Conservation (phyloP, 2,888 invertebrate genomes). For the Tenthredo distinguenda region DNA sequence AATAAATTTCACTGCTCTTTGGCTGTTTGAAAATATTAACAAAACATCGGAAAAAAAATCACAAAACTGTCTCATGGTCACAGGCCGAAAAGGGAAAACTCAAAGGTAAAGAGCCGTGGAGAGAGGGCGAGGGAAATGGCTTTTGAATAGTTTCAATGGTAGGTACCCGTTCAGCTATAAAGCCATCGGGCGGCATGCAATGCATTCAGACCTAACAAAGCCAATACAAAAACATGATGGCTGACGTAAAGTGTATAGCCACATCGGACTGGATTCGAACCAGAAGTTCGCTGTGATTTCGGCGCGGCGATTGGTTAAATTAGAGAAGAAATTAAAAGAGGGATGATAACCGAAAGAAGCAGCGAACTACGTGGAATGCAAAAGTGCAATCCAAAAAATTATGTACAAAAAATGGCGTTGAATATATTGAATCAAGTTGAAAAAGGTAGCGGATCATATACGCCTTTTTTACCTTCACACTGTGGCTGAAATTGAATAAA, state of each 20-base stretch:
- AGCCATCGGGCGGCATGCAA: conserved; percentile 11
- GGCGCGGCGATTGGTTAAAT: neutral
- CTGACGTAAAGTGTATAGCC: conserved; percentile 26
- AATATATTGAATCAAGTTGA: neutral
- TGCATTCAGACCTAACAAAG: conserved; percentile 40
- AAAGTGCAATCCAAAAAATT: neutral
- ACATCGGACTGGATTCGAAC: neutral
- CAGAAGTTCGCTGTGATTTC: neutral
- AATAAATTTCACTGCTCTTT: neutral
- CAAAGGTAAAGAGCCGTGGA: neutral
- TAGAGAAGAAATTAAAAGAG: neutral
- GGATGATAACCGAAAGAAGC: neutral
- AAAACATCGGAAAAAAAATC: neutral
- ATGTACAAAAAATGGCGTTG: neutral
- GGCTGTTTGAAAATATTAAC: neutral
- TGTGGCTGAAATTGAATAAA: neutral
- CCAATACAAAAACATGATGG: conserved; percentile 37
- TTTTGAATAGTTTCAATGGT: conserved; percentile 36
- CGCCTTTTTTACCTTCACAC: neutral
- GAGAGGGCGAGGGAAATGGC: neutral
- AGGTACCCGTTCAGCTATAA: conserved; percentile 5
- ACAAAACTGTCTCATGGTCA: neutral
- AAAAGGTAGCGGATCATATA: neutral
- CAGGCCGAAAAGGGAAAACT: neutral
- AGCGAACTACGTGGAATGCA: neutral